A percentile compares a stretch with the other conserved stretches of the same genome.
These are phyloP conservation scores for Trichacis sp. DNA, from an alignment of 2,888 invertebrate species.

Conservation along the genomic window DNA sequence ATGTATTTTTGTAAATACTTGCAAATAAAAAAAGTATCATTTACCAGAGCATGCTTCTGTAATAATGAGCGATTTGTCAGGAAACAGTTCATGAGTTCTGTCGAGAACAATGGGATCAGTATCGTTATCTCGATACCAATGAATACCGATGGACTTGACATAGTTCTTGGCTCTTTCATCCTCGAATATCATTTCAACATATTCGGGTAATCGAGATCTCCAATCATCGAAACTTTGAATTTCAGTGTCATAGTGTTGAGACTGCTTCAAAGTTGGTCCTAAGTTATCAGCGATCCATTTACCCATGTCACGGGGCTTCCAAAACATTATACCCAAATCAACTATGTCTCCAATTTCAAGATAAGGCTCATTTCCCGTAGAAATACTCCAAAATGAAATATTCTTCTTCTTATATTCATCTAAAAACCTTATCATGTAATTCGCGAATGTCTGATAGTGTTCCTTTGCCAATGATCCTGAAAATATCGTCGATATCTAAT, in stretches of 20 bases:
- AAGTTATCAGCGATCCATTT: conserved; percentile 79
- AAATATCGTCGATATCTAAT: no score
- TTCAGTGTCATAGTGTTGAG: conserved; percentile 72
- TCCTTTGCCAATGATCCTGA: conserved; percentile 63
- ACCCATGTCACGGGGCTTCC: conserved; percentile 74
- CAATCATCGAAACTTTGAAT: conserved; percentile 85
- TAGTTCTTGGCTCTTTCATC: conserved; percentile 59
- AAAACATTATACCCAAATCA: conserved; percentile 72
- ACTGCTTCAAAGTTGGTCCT: conserved; percentile 78
- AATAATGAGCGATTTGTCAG: conserved; percentile 79
- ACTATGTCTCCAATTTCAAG: not conserved
- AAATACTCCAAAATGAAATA: conserved; percentile 83
- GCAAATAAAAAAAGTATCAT: no score
- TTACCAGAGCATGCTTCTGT: conserved; percentile 85
- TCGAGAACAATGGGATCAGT: conserved; percentile 69
- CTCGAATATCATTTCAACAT: conserved; percentile 10
- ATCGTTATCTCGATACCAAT: conserved; percentile 83
- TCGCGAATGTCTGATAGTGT: conserved; percentile 84
- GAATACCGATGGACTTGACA: conserved; percentile 82
- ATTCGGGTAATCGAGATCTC: conserved; percentile 64
- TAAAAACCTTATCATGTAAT: conserved; percentile 85
- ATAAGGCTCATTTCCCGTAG: conserved; percentile 89
- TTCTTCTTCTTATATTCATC: conserved; percentile 80
- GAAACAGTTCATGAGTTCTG: conserved; percentile 73
- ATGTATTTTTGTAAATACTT: no score